phyloP scores from a whole-genome alignment of 1,140 invertebrate species.

The Philopotamus ludificatus region DNA sequence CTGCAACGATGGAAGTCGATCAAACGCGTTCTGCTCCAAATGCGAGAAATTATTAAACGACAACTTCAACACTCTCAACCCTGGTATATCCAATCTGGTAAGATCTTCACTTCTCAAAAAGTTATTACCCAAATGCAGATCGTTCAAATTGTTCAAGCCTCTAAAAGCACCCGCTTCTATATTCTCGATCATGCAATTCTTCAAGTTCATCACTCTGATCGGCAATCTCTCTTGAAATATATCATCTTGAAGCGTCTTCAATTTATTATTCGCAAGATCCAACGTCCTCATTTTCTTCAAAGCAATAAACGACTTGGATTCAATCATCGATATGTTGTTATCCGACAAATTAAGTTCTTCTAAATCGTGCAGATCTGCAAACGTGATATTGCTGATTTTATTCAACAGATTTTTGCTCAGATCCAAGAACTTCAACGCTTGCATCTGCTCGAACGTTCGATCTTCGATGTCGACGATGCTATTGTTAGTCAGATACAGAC shows the following conservation, averaged over 20 bases:
- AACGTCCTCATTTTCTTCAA: slow-evolving; percentile 63
- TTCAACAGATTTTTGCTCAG: slow-evolving; percentile 72
- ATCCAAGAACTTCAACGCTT: slow-evolving; percentile 74
- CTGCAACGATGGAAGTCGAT: slow-evolving; percentile 73
- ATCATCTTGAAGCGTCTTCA: slow-evolving; percentile 59
- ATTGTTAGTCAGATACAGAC: slow-evolving; percentile 82
- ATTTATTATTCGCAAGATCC: slow-evolving; percentile 67
- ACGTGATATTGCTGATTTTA: slow-evolving; percentile 65
- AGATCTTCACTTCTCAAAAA: slow-evolving; percentile 66
- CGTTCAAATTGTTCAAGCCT: slow-evolving; percentile 59
- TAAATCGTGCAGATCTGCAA: slow-evolving; percentile 61
- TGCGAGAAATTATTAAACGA: slow-evolving; percentile 77
- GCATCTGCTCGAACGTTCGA: slow-evolving; percentile 73
- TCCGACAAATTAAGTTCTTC: slow-evolving; percentile 66
- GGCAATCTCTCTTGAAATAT: slow-evolving; percentile 65
- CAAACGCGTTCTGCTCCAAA: slow-evolving; percentile 65
- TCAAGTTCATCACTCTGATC: slow-evolving; percentile 60
- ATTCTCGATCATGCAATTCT: slow-evolving; percentile 58
- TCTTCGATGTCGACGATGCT: slow-evolving; percentile 77
- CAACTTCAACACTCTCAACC: slow-evolving; percentile 67
- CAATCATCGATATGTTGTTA: slow-evolving; percentile 63
- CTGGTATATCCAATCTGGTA: slow-evolving; percentile 67
- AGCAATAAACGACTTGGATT: slow-evolving; percentile 61
- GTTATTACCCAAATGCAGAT: slow-evolving; percentile 69
- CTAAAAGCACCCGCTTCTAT: slow-evolving; percentile 60